Evolutionary conservation across 2,113 vertebrate species (phyloP).

Genomic region (Triplophysa dalaica): DNA sequence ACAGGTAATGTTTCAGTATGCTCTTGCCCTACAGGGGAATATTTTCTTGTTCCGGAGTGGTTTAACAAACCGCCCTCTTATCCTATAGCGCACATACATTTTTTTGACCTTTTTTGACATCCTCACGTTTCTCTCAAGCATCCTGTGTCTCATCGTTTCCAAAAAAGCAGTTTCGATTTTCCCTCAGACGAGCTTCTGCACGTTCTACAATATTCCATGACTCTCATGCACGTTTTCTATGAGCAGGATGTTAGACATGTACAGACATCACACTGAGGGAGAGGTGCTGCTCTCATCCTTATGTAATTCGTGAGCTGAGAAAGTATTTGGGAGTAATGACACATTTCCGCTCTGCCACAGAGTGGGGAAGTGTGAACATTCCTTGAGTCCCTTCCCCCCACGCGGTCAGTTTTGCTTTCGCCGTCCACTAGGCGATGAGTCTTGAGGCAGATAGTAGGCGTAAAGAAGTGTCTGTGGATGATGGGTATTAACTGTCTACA

Average conservation of each 20-base stretch:
- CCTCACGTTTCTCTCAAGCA: no score
- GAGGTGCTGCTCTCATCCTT: background rate
- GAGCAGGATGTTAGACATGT: background rate
- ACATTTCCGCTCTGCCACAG: background rate
- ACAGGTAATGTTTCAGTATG: background rate
- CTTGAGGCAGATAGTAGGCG: background rate
- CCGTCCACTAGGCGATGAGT: background rate
- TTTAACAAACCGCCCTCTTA: slow-evolving; percentile 15
- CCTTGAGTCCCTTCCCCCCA: background rate
- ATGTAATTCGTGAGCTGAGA: background rate
- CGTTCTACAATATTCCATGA: background rate
- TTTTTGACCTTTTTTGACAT: no score
- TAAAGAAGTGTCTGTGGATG: background rate
- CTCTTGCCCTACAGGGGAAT: background rate
- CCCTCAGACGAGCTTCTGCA: background rate
- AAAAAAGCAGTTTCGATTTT: background rate
- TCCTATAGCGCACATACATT: background rate
- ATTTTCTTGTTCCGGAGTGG: background rate
- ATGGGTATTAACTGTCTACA: slow-evolving; percentile 17
- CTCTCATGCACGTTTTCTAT: background rate
- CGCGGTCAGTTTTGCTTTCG: background rate
- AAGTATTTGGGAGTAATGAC: slow-evolving; percentile 25
- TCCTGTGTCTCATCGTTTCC: background rate
- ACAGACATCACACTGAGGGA: background rate
- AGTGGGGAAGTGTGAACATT: slow-evolving; percentile 5